Evolutionary conservation across 2,797 vertebrate genomes (phyloP).

Genomic region (Artibeus jamaicensis): DNA sequence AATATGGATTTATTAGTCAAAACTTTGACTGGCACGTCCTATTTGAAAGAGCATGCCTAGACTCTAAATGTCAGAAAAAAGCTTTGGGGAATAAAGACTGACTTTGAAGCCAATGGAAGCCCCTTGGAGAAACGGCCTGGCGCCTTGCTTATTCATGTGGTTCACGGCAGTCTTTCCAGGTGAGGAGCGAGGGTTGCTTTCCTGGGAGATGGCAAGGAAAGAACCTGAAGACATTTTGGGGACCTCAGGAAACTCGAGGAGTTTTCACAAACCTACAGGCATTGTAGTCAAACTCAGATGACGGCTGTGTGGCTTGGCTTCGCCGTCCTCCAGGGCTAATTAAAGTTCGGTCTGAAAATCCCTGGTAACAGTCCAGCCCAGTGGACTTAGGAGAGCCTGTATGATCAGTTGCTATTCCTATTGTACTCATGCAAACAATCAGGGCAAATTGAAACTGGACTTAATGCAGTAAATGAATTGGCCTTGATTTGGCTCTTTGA

Average conservation of each 20-base stretch:
- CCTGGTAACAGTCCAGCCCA: background rate
- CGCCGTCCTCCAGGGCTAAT: too few relatives aligned
- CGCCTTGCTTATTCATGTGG: background rate
- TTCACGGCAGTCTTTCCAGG: background rate
- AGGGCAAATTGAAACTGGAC: background rate
- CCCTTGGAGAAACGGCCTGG: background rate
- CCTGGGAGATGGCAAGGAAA: background rate
- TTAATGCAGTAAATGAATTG: background rate
- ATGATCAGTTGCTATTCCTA: background rate
- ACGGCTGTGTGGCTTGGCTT: background rate
- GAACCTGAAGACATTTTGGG: background rate
- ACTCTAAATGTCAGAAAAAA: background rate
- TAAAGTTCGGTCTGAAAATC: background rate
- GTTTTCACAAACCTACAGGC: background rate
- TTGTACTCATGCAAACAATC: background rate
- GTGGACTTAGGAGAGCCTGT: background rate
- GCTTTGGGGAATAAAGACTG: background rate
- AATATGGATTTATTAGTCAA: background rate
- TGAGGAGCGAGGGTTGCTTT: background rate
- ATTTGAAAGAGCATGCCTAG: background rate
- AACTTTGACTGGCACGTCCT: background rate
- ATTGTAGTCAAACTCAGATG: background rate
- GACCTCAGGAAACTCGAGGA: background rate
- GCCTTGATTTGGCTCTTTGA: background rate
- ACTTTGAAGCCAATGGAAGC: background rate